Base-by-base conservation (phyloP, 2,113 vertebrate genomes). In the Synchiropus splendidus region DNA sequence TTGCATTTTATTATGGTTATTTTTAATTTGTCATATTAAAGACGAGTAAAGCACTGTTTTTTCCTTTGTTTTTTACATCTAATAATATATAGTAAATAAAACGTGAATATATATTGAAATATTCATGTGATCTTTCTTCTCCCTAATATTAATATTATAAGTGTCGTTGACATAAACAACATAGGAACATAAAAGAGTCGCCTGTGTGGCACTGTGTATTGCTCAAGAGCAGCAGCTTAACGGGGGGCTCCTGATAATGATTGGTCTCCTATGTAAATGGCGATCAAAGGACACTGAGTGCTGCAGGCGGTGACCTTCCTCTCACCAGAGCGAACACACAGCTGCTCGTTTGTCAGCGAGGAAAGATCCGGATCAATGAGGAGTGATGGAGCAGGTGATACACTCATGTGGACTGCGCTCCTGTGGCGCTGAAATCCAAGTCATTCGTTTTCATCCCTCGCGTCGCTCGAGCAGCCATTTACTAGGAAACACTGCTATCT, bases 191-290 rank as follows among this genome's bases (percentile, higher is more conserved):
- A 86, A 70, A n/a, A n/a, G n/a, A n/a, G n/a, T n/a, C n/a, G n/a
- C n/a, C n/a, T n/a, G n/a, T n/a, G n/a, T n/a, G n/a, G n/a, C n/a
- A n/a, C n/a, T n/a, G n/a, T n/a, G n/a, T n/a, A n/a, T n/a, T n/a
- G n/a, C n/a, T n/a, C n/a, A n/a, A n/a, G n/a, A n/a, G n/a, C n/a
- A n/a, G n/a, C n/a, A n/a, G n/a, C n/a, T n/a, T n/a, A n/a, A n/a
- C n/a, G n/a, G n/a, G n/a, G n/a, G n/a, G n/a, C n/a, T n/a, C n/a
- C 88, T 85, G 64, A 84, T 83, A 88, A 89, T 85, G 88, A 89
- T 88, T 86, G 83, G 67, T 78, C 74, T 72, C 70, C 80, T 82
- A 83, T 88, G 86, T 84, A 89, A 88, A 88, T 88, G 88, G 85
- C 78, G 85, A 86, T 88, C 88, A 88, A 88, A 90, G 88, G 87